Conservation (phyloP, 1,140 invertebrate species). For the Subanguina moxae region DNA sequence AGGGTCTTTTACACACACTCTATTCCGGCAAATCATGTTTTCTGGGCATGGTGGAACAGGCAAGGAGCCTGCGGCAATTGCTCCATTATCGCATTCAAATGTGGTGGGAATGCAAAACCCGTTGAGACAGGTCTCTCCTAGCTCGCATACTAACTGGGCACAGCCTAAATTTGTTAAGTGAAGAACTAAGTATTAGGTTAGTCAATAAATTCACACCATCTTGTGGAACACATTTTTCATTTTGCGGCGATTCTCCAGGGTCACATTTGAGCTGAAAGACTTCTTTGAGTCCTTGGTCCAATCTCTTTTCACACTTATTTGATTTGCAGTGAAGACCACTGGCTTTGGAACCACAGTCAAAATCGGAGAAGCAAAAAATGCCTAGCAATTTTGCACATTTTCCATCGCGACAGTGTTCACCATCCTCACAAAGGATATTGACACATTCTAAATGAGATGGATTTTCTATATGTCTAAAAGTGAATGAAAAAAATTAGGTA, state of each 20-base stretch:
- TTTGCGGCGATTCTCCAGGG: slow-evolving; percentile 30
- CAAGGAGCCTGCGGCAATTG: slow-evolving; percentile 3
- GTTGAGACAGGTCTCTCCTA: slow-evolving; percentile 46
- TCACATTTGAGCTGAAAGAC: slow-evolving; percentile 26
- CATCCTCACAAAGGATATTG: slow-evolving; percentile 49
- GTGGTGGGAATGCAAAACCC: slow-evolving; percentile 43
- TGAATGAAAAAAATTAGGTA: too few species aligned
- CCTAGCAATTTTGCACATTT: slow-evolving; percentile 42
- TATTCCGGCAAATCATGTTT: slow-evolving; percentile 24
- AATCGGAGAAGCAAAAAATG: slow-evolving; percentile 50
- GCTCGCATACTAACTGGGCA: slow-evolving; percentile 43
- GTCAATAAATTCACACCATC: slow-evolving; percentile 25
- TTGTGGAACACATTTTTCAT: slow-evolving; percentile 45
- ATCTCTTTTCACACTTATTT: slow-evolving; percentile 41
- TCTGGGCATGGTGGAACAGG: slow-evolving; percentile 28
- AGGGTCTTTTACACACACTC: slow-evolving; percentile 32
- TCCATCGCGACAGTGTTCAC: slow-evolving; percentile 51
- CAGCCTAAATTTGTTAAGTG: slow-evolving; percentile 40
- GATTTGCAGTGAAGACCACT: slow-evolving; percentile 35
- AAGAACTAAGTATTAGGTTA: slow-evolving; percentile 8
- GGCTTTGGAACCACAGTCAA: slow-evolving; percentile 47
- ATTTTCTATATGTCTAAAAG: neutral
- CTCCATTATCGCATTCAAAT: slow-evolving; percentile 10
- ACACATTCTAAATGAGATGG: slow-evolving; percentile 37
- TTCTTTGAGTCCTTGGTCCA: slow-evolving; percentile 16